Evolutionary conservation across 2,888 invertebrate genomes (phyloP).

Genomic region (Acronicta leporina): DNA sequence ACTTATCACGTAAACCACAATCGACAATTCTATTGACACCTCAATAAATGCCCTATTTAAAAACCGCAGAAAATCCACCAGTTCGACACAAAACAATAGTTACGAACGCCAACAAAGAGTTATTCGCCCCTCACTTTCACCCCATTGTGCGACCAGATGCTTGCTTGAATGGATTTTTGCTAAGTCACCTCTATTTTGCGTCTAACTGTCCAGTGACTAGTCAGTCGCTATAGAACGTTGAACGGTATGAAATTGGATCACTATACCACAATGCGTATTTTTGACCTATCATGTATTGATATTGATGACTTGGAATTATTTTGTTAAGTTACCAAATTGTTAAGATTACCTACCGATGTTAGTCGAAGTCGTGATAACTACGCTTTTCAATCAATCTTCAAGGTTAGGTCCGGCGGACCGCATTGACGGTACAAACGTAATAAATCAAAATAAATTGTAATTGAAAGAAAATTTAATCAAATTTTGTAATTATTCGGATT

Average conservation of each 20-base stretch:
- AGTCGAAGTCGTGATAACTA: no score
- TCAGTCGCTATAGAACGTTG: slow-evolving; percentile 28
- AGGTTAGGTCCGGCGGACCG: no score
- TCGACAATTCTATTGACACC: slow-evolving; percentile 5
- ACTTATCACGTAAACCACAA: not conserved
- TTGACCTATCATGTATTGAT: slow-evolving; percentile 42
- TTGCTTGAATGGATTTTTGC: slow-evolving; percentile 41
- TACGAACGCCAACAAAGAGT: slow-evolving; percentile 28
- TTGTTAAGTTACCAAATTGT: not conserved
- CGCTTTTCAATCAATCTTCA: no score
- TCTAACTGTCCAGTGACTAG: slow-evolving; percentile 39
- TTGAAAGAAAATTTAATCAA: no score
- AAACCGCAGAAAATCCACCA: slow-evolving; percentile 12
- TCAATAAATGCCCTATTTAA: slow-evolving; percentile 16
- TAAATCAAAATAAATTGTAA: no score
- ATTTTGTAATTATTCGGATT: no score
- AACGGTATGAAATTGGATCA: slow-evolving; percentile 53
- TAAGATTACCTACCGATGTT: no score
- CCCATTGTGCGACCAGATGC: slow-evolving; percentile 33
- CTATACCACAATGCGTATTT: slow-evolving; percentile 30
- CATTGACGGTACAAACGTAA: no score
- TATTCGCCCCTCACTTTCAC: slow-evolving; percentile 32
- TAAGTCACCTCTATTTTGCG: slow-evolving; percentile 47
- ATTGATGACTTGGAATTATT: slow-evolving; percentile 25
- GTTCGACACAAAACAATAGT: slow-evolving; percentile 32